Evolutionary conservation across 2,113 vertebrate genomes (phyloP).

Genomic region (Crocuta crocuta): DNA sequence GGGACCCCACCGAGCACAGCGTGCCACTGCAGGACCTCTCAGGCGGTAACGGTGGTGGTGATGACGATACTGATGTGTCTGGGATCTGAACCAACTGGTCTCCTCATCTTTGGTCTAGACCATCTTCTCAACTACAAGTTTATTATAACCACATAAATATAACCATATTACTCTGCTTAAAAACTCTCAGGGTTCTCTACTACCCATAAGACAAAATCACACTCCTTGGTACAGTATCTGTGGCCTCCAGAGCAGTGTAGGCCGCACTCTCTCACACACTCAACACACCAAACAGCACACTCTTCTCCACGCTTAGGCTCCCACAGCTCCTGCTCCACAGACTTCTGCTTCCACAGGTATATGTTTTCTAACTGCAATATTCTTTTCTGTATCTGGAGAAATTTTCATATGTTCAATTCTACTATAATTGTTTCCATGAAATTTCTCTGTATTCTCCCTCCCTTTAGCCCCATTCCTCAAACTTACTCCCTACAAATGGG

Average conservation of each 20-base stretch:
- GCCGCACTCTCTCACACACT: background rate
- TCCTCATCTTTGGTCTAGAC: background rate
- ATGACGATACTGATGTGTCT: background rate
- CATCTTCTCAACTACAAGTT: background rate
- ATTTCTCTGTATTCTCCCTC: background rate
- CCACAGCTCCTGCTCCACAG: background rate
- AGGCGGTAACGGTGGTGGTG: background rate
- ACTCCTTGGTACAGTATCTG: background rate
- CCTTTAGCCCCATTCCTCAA: background rate
- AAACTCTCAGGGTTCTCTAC: background rate
- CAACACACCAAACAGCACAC: background rate
- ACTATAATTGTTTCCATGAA: background rate
- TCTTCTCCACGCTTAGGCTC: background rate
- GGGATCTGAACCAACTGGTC: background rate
- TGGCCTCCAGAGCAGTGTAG: background rate
- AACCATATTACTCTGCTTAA: background rate
- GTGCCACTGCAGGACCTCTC: background rate
- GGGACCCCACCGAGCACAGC: background rate
- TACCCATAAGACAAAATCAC: background rate
- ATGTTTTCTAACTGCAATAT: background rate
- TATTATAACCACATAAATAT: background rate
- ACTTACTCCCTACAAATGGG: background rate
- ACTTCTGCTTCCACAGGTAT: background rate
- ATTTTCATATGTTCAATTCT: constrained; percentile 21
- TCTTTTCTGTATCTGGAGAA: background rate